Percentiles rank a stretch among this genome's conserved stretches.
Evolutionary conservation across 2,797 vertebrate species (phyloP).

Genomic region (Coendou prehensilis): DNA sequence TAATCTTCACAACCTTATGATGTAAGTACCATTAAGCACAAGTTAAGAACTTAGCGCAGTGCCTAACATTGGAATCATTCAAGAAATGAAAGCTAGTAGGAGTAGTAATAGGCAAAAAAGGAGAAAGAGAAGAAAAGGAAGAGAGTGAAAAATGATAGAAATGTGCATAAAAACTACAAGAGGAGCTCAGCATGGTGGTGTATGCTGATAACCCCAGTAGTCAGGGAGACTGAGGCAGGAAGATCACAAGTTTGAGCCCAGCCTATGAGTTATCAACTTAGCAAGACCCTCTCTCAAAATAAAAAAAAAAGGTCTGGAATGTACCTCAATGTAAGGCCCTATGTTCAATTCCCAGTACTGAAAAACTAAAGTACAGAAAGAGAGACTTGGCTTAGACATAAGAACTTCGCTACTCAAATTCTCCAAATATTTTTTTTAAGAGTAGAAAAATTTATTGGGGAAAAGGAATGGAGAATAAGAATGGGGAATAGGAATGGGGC

Average conservation of each 20-base stretch:
- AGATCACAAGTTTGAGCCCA: not conserved
- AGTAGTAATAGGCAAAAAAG: not conserved
- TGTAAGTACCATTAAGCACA: not conserved
- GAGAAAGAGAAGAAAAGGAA: not conserved
- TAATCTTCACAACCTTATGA: slow-evolving; percentile 26
- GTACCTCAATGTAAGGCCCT: not conserved
- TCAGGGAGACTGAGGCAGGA: not conserved
- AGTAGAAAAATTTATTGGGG: not conserved
- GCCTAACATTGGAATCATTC: not conserved
- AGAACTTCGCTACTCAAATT: slow-evolving; percentile 27
- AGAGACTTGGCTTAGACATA: not conserved
- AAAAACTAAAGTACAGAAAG: not conserved
- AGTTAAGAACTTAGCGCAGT: slow-evolving; percentile 20
- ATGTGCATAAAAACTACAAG: not conserved
- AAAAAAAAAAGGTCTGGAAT: not conserved
- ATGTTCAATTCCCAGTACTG: not conserved
- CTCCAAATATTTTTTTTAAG: not conserved
- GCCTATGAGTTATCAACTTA: not conserved
- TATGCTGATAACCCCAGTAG: not conserved
- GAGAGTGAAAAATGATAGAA: not conserved
- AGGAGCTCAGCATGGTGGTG: not conserved
- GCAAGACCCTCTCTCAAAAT: not conserved
- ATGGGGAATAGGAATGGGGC: not conserved
- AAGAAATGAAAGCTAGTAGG: slow-evolving; percentile 37
- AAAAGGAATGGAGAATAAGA: not conserved